Evolutionary conservation across 2,113 vertebrate species (phyloP).

Genomic region (Gavia stellata): DNA sequence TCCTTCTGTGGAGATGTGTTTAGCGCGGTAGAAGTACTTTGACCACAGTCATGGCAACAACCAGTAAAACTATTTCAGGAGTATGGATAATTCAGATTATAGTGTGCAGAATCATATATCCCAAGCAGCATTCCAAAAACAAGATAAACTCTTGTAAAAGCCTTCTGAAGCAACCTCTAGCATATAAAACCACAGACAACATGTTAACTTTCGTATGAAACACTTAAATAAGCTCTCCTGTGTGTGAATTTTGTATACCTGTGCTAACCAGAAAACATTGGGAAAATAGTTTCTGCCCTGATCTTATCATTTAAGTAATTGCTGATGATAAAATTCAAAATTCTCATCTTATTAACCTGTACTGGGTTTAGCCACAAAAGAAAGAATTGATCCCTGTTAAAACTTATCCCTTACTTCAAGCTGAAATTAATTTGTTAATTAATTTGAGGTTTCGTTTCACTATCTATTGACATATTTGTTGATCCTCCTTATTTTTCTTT

Average conservation of each 20-base stretch:
- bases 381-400: neutral
- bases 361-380: neutral
- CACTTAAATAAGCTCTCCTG: neutral
- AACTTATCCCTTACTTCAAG: neutral
- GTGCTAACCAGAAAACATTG: neutral
- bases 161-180: neutral
- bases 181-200: neutral
- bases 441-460: neutral
- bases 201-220: neutral
- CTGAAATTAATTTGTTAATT: neutral
- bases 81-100: neutral
- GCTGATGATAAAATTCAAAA: neutral
- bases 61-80: neutral
- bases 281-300: neutral
- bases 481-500: conserved; percentile 9
- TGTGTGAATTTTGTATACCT: neutral
- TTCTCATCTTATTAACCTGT: neutral
- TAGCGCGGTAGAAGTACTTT: neutral
- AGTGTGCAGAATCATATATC: neutral
- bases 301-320: neutral
- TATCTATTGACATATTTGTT: neutral
- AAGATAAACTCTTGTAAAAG: neutral
- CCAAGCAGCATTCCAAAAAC: neutral
- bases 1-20: neutral
- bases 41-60: neutral